Base-by-base conservation (phyloP, 2,113 vertebrate genomes). In the Sphaerodactylus townsendi region DNA sequence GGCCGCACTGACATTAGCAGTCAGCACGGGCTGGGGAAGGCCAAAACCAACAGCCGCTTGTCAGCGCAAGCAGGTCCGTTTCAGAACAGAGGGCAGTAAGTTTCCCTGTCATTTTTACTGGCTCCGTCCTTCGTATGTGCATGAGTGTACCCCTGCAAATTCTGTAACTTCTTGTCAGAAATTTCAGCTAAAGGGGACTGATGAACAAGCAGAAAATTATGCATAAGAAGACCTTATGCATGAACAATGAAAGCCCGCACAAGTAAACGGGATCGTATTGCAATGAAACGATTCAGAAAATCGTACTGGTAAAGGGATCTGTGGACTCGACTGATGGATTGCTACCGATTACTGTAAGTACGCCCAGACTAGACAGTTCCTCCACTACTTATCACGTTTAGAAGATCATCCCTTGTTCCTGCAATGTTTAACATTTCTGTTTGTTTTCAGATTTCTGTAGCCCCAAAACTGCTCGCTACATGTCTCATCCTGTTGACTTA, bases 11-110 rank as follows among this genome's bases (percentile, higher is more conserved):
- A 75, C 77, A 41, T 53, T 33, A 33, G 28, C 25, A 74, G 33
- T 35, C 46, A 44, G 46, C 69, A 33, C 25, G n/a, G 44, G 30
- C 11, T 3, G 64, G 69, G 35, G 44, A 33, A 33, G 46, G 70
- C 77, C 77, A 80, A 80, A 85, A 66, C 62, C 46, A 85, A 85
- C 84, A 80, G 44, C 44, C 41, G 56, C 59, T 5, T 59, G 75
- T 74, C 70, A 35, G 35, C 66, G 62, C 77, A 68, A 33, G 35
- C 21, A 39, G 30, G n/a, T 41, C 44, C 19, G 30, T n/a, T 48
- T 21, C 30, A n/a, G 64, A 41, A 46, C 46, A 33, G 73, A 21
- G 17, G 25, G 17, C 59, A 25, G 59, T 41, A 7, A 50, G 17
- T 8, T n/a, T 25, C 14, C 13, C 28, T 39, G 53, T 10, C 10